Evolutionary conservation across 2,113 vertebrate genomes (phyloP).

Genomic region (Nansenia antarctica): DNA sequence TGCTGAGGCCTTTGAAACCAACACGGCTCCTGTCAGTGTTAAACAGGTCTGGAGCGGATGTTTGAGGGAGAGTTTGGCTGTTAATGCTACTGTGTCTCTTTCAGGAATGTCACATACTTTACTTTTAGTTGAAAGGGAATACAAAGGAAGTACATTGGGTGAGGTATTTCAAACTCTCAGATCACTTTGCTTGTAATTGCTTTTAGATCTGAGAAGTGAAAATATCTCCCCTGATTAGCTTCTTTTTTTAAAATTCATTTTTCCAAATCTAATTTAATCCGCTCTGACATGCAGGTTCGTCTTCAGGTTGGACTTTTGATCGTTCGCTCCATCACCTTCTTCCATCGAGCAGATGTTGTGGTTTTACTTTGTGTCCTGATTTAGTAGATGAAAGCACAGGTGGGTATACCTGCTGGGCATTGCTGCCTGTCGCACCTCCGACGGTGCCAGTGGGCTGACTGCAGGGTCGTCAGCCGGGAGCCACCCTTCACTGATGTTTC

Average conservation of each 20-base stretch:
- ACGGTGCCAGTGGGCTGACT: too few species aligned
- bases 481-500: too few species aligned
- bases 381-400: too few species aligned
- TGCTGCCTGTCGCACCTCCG: too few species aligned
- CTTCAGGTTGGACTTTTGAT: background rate
- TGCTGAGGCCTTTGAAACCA: background rate
- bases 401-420: too few species aligned
- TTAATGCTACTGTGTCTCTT: background rate
- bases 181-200: background rate
- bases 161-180: too few species aligned
- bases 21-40: background rate
- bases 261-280: background rate
- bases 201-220: background rate
- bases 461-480: too few species aligned
- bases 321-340: background rate
- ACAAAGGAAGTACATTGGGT: background rate
- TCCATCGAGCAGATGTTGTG: background rate
- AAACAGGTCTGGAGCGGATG: background rate
- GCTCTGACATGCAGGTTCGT: background rate
- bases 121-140: background rate
- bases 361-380: background rate
- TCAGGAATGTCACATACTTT: background rate
- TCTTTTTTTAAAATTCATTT: too few species aligned
- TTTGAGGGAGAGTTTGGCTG: conserved; percentile 2
- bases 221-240: background rate